phyloP scores from a whole-genome alignment of 2,888 invertebrate genomes.

The Oligia latruncula region DNA sequence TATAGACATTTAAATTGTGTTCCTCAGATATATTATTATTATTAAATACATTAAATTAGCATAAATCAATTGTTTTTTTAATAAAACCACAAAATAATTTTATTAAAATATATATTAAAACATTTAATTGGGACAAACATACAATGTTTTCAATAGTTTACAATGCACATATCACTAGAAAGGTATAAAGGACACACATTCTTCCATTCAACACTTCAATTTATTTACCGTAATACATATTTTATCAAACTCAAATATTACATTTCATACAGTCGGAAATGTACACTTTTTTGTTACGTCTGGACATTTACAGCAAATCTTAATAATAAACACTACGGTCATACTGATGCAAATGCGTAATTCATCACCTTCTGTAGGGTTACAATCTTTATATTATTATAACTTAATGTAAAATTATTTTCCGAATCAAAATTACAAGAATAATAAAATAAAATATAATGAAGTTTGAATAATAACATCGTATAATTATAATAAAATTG shows the following conservation, averaged over 20 bases:
- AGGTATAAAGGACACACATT: constrained; percentile 88
- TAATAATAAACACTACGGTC: constrained; percentile 61
- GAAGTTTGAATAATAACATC: constrained; percentile 61
- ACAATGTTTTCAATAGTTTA: constrained; percentile 90
- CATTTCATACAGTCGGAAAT: constrained; percentile 67
- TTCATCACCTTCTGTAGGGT: constrained; percentile 62
- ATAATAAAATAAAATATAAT: constrained; percentile 65
- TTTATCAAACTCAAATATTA: constrained; percentile 65
- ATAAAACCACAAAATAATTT: constrained; percentile 77
- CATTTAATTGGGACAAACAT: constrained; percentile 90
- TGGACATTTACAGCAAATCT: constrained; percentile 67
- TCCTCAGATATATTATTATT: constrained; percentile 56
- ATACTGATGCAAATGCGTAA: constrained; percentile 72
- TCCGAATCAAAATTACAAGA: constrained; percentile 66
- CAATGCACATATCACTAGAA: constrained; percentile 87
- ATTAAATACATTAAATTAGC: constrained; percentile 43
- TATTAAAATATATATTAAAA: constrained; percentile 91
- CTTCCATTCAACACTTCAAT: constrained; percentile 76
- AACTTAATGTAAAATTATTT: constrained; percentile 61
- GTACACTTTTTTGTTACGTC: constrained; percentile 65
- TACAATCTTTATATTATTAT: constrained; percentile 60
- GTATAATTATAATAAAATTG: constrained; percentile 74
- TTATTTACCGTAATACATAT: constrained; percentile 64
- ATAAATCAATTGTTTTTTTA: constrained; percentile 50
- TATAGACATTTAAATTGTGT: constrained; percentile 60